These are phyloP conservation scores for Pachliopta kotzebuea DNA, from an alignment of 2,888 invertebrate species.

Conservation along the genomic window DNA sequence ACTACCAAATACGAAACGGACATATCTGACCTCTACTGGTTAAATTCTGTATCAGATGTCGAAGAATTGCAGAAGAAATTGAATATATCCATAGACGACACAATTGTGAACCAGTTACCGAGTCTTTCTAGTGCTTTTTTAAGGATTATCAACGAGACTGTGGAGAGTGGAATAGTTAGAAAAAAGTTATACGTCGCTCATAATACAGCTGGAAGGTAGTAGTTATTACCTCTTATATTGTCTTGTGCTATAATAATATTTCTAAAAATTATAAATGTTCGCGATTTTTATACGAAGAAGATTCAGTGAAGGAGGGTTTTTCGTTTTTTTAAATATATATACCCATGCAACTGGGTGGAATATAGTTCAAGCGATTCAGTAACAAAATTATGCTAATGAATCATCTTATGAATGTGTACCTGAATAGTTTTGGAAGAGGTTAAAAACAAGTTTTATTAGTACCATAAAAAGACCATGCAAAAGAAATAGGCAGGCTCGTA, in stretches of 20 bases:
- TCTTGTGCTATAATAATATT: not conserved
- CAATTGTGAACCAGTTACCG: constrained; percentile 52
- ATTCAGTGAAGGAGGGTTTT: too few relatives aligned
- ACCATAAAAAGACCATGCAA: too few relatives aligned
- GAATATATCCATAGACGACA: constrained; percentile 63
- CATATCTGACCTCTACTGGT: constrained; percentile 84
- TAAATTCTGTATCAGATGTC: constrained; percentile 88
- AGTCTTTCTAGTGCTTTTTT: constrained; percentile 82
- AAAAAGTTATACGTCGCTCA: constrained; percentile 87
- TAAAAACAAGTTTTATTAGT: too few relatives aligned
- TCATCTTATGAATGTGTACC: too few relatives aligned
- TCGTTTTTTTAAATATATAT: too few relatives aligned
- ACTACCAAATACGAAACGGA: constrained; percentile 81
- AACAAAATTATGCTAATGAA: too few relatives aligned
- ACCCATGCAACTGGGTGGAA: too few relatives aligned
- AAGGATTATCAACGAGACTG: constrained; percentile 77
- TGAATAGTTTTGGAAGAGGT: too few relatives aligned
- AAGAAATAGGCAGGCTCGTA: too few relatives aligned
- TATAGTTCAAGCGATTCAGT: too few relatives aligned
- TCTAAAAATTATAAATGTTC: not conserved
- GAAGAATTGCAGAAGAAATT: constrained; percentile 82
- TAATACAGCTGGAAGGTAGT: constrained; percentile 89
- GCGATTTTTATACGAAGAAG: not conserved
- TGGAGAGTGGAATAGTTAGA: constrained; percentile 52
- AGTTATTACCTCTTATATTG: constrained; percentile 34